Conservation (phyloP, 2,113 vertebrate species). For the Scomber japonicus region DNA sequence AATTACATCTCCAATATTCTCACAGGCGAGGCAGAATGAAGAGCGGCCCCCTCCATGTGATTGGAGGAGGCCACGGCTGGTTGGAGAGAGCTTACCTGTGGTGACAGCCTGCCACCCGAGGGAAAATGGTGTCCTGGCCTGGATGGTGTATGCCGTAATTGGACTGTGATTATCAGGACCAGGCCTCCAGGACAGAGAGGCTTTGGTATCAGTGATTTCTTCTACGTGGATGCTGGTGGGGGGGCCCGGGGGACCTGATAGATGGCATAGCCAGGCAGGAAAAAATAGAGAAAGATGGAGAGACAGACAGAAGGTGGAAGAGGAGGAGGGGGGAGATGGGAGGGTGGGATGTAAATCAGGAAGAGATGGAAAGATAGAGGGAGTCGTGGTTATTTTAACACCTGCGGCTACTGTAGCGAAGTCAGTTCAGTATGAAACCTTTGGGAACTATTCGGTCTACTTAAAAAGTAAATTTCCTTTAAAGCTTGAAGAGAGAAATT, state of each 20-base stretch:
- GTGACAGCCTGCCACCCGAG: slow-evolving; percentile 98
- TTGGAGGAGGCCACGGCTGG: slow-evolving; percentile 77
- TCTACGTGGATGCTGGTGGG: slow-evolving; percentile 93
- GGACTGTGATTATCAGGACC: slow-evolving; percentile 99
- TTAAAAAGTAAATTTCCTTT: slow-evolving; percentile 69
- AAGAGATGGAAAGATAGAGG: slow-evolving; percentile 47
- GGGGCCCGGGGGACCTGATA: slow-evolving; percentile 93
- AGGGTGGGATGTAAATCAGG: slow-evolving; percentile 65
- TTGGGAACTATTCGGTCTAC: slow-evolving; percentile 69
- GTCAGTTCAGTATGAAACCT: slow-evolving; percentile 61
- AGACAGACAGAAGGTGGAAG: slow-evolving; percentile 24
- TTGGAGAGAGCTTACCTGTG: slow-evolving; percentile 91
- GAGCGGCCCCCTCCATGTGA: slow-evolving; percentile 57
- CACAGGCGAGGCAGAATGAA: slow-evolving; percentile 57
- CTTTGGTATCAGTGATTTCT: slow-evolving; percentile 95
- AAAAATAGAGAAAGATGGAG: slow-evolving; percentile 45
- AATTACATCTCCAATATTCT: slow-evolving; percentile 75
- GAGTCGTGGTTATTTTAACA: slow-evolving; percentile 46
- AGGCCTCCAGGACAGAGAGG: slow-evolving; percentile 96
- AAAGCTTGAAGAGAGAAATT: slow-evolving; percentile 51
- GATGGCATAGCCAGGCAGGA: slow-evolving; percentile 62
- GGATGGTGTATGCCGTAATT: slow-evolving; percentile 92
- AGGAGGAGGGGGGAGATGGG: neutral
- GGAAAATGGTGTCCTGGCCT: slow-evolving; percentile 97
- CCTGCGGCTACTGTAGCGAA: slow-evolving; percentile 55